A percentile compares a stretch with the other conserved stretches of the same genome.
These are phyloP conservation scores for Luidia sarsii DNA, from an alignment of 53 echinoderm and acorn worm species.

Conservation along the genomic window DNA sequence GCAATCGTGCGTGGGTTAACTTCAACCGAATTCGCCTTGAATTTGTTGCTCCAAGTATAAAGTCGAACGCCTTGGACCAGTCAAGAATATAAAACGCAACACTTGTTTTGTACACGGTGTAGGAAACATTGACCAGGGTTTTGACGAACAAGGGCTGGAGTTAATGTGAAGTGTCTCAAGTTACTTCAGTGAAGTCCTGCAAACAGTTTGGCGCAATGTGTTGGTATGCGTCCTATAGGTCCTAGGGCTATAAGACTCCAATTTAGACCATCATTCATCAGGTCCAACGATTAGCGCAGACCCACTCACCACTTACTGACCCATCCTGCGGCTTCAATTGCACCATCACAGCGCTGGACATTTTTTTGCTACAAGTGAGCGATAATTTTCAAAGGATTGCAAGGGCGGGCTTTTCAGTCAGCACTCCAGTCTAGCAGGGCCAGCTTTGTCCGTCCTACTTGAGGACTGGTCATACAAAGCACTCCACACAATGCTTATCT, in stretches of 20 bases:
- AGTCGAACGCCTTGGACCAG: slow-evolving; percentile 2
- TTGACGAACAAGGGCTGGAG: too few species aligned
- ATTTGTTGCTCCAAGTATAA: not conserved
- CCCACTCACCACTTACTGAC: not conserved
- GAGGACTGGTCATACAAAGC: not conserved
- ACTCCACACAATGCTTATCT: slow-evolving; percentile 1
- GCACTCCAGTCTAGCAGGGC: not conserved
- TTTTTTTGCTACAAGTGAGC: slow-evolving; percentile 37
- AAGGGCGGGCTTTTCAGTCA: slow-evolving; percentile 6
- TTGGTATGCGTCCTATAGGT: too few species aligned
- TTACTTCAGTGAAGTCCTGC: too few species aligned
- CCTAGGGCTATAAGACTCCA: too few species aligned
- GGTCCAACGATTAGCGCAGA: not conserved
- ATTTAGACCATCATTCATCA: slow-evolving; percentile 18
- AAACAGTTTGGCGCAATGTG: too few species aligned
- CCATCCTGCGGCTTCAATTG: slow-evolving; percentile 21
- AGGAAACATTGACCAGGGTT: too few species aligned
- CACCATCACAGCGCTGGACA: too few species aligned
- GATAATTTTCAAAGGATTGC: slow-evolving; percentile 58
- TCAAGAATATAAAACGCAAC: not conserved
- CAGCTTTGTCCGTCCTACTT: not conserved
- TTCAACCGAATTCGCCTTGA: not conserved
- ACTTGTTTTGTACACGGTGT: too few species aligned
- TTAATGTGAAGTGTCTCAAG: too few species aligned
- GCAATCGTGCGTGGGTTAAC: slow-evolving; percentile 21